Evolutionary conservation across 2,888 invertebrate genomes (phyloP).

Genomic region (Gryllus longicercus): DNA sequence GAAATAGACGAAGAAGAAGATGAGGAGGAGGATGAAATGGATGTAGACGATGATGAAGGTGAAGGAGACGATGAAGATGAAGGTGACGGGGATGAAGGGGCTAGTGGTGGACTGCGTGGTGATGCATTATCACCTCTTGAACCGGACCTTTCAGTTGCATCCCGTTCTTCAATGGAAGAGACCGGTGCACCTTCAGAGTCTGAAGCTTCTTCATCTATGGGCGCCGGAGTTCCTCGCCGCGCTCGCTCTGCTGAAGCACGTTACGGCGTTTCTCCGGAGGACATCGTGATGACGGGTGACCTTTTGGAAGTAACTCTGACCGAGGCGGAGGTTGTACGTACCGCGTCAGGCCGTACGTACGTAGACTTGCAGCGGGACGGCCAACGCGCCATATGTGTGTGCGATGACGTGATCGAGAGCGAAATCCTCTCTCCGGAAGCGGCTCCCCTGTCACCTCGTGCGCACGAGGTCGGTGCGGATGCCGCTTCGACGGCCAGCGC

Average conservation of each 20-base stretch:
- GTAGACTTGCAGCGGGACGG: slow-evolving; percentile 34
- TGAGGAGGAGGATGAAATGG: slow-evolving; percentile 24
- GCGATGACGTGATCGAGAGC: slow-evolving; percentile 35
- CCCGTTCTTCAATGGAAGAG: slow-evolving; percentile 11
- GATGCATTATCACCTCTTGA: slow-evolving; percentile 22
- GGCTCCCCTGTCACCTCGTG: slow-evolving; percentile 18
- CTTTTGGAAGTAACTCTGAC: slow-evolving; percentile 48
- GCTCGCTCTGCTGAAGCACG: slow-evolving; percentile 21
- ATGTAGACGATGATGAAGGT: slow-evolving; percentile 27
- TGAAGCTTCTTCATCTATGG: background rate
- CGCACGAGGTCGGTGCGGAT: slow-evolving; percentile 24
- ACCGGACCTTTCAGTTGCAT: background rate
- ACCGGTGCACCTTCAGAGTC: background rate
- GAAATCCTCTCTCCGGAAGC: slow-evolving; percentile 26
- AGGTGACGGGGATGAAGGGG: slow-evolving; percentile 30
- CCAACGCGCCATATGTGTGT: slow-evolving; percentile 34
- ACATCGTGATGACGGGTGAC: slow-evolving; percentile 50
- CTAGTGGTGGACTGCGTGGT: background rate
- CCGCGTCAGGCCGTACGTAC: slow-evolving; percentile 34
- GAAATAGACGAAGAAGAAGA: slow-evolving; percentile 19
- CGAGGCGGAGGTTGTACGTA: slow-evolving; percentile 34
- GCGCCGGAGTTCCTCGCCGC: background rate
- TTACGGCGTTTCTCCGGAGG: slow-evolving; percentile 41
- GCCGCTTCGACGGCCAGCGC: background rate
- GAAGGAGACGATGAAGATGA: slow-evolving; percentile 26